Evolutionary conservation across 1,140 invertebrate genomes (phyloP), one percentile per base, ranked within the genome.

Genomic region (Drosophila leontia): DNA sequence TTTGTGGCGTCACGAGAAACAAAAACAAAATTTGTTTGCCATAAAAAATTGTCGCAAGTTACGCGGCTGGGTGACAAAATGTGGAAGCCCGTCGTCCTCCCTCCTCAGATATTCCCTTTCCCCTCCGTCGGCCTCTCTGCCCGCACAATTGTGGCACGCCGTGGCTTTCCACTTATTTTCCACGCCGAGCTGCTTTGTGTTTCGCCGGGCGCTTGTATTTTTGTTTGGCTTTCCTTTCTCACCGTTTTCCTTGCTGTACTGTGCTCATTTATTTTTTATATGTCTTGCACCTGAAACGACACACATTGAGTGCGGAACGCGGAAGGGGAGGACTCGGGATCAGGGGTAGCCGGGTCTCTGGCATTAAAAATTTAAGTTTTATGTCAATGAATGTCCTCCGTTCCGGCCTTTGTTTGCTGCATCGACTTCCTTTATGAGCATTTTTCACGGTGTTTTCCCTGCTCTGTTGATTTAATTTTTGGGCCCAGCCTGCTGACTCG

Each of bases 291-390:
- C 85, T 88, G 85, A 81, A 87, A 69, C 58, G 55, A 41, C 70
- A 56, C 62, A 69, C 70, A 58, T 63, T 48, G 68, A 75, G 32
- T 32, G 65, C 44, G 62, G 55, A 51, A 23, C 19, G 19, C 12
- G 42, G n/a, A 32, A 53, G 47, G 51, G 53, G 50, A 45, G 50
- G 58, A n/a, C 17, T 13, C 17, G 51, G 59, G 47, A 41, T 37
- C 34, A 44, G 56, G 56, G 56, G 26, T 4, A 13, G 19, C 3
- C 26, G n/a, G 32, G 51, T n/a, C 53, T 55, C 23, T 63, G 72
- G 51, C 85, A 88, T 88, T 85, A 88, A 88, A 88, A 84, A 88
- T 88, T 90, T 64, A 90, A 88, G 74, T 79, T 88, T 70, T 87
- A 71, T 87, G 83, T 70, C 83, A 77, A 87, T 87, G 80, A 72